Base-by-base conservation (phyloP, 64 coral and sea anemone species). In the Acropora tenuis region DNA sequence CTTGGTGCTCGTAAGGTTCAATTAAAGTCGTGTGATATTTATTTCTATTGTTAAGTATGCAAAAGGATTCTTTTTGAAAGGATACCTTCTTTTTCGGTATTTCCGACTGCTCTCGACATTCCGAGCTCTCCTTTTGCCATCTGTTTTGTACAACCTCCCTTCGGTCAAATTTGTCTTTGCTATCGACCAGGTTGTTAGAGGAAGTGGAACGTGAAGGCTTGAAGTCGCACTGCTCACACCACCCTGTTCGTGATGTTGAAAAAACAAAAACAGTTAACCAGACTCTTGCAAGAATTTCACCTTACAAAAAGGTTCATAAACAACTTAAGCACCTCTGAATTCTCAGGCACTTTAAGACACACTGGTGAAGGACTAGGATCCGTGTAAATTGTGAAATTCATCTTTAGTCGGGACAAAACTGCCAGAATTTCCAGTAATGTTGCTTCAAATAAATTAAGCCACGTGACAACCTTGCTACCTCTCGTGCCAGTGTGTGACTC, bases 21-120 rank as follows among this genome's bases (percentile, higher is more conserved):
- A 30, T 30, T 30, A 30, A 30, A 30, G 30, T 30, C 30, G 30
- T 30, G 30, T 30, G 30, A 30, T 30, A 30, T 30, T 30, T 30
- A 30, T 30, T 30, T 30, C 30, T 30, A 30, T 30, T 30, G 30
- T 30, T 30, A 30, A 30, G 30, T 30, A 30, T 30, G 0, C 30
- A 30, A 30, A 30, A 30, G 30, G 30, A 30, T 30, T 30, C 30
- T 30, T 30, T 13, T 63, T 3, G 16, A 7, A 63, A 63, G 60
- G 60, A 71, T 40, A 97, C 95, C 84, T 94, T 84, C 90, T 97
- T 82, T 87, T 94, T 66, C 95, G 90, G 73, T 97, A 97, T 94
- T 93, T 97, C 76, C 95, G 92, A 80, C 95, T 97, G 89, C 95
- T 97, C 59, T 93, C 90, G 69, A 97, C 95, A 65, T 97, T 97